Percentiles rank a stretch among this genome's conserved stretches.
These are phyloP conservation scores for Spodoptera frugiperda DNA, from an alignment of 1,140 invertebrate genomes.

Conservation along the genomic window DNA sequence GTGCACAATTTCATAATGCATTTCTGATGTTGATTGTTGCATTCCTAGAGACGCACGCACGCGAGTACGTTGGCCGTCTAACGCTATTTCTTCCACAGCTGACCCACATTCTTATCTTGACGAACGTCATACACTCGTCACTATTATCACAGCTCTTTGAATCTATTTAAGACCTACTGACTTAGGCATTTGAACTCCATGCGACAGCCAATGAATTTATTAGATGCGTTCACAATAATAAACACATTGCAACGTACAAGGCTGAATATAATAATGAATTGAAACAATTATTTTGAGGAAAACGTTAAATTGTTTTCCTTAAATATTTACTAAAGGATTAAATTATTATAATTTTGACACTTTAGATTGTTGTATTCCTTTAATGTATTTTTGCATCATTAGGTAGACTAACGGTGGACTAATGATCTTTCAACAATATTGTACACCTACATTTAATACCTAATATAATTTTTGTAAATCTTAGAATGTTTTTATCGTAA, in stretches of 20 bases:
- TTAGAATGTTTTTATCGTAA: too few relatives aligned
- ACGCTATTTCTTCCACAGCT: slow-evolving; percentile 63
- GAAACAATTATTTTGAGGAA: too few relatives aligned
- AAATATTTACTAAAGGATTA: too few relatives aligned
- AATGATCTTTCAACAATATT: too few relatives aligned
- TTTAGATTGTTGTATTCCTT: too few relatives aligned
- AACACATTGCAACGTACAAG: slow-evolving; percentile 6
- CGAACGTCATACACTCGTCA: slow-evolving; percentile 56
- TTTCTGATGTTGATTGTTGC: slow-evolving; percentile 58
- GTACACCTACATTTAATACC: too few relatives aligned
- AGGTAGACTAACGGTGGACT: too few relatives aligned
- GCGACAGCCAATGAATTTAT: slow-evolving; percentile 3
- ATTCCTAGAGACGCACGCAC: slow-evolving; percentile 52
- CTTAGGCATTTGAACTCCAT: slow-evolving; percentile 38
- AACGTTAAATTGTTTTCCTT: too few relatives aligned
- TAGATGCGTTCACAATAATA: slow-evolving; percentile 12
- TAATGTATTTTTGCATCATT: too few relatives aligned
- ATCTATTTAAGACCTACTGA: slow-evolving; percentile 47
- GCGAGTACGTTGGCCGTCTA: slow-evolving; percentile 49
- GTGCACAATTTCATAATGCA: slow-evolving; percentile 57
- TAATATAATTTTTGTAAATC: too few relatives aligned
- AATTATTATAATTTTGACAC: too few relatives aligned
- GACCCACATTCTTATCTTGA: slow-evolving; percentile 66
- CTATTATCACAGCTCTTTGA: slow-evolving; percentile 41
- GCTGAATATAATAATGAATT: background rate